Percentiles rank a stretch among this genome's conserved stretches.
phyloP scores from a whole-genome alignment of 2,797 vertebrate species.

The Percopsis omiscomaycus region DNA sequence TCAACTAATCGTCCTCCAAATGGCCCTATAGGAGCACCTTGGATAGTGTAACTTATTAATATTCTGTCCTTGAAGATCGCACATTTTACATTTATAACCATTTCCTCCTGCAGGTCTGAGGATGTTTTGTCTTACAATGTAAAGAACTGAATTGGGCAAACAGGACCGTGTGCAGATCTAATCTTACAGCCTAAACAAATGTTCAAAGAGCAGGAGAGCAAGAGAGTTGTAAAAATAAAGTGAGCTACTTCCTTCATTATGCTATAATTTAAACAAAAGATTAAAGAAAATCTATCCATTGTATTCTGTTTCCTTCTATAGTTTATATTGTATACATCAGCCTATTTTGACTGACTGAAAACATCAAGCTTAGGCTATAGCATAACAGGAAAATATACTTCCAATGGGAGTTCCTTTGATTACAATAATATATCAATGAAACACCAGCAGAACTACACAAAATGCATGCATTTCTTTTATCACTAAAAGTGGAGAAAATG shows the following conservation, averaged over 20 bases:
- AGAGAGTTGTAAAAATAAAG: conserved; percentile 25
- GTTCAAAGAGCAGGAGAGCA: conserved; percentile 29
- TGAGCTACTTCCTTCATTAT: conserved; percentile 42
- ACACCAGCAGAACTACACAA: neutral
- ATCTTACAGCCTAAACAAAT: conserved; percentile 26
- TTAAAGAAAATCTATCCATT: conserved; percentile 56
- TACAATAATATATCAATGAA: conserved; percentile 23
- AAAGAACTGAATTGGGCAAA: conserved; percentile 29
- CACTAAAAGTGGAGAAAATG: too few relatives aligned
- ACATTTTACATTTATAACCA: neutral
- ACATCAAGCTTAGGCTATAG: conserved; percentile 30
- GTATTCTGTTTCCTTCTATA: conserved; percentile 41
- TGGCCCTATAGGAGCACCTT: neutral
- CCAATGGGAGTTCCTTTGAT: conserved; percentile 21
- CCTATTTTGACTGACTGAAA: neutral
- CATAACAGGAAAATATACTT: conserved; percentile 59
- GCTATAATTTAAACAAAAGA: conserved; percentile 38
- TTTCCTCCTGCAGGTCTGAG: neutral
- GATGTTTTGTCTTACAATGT: conserved; percentile 28
- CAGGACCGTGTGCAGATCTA: conserved; percentile 10
- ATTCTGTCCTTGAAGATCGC: conserved; percentile 17
- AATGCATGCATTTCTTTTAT: neutral
- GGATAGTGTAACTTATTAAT: conserved; percentile 7
- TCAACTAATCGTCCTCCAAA: too few relatives aligned
- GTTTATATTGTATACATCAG: conserved; percentile 47